A percentile compares a stretch with the other conserved stretches of the same genome.
phyloP scores from a whole-genome alignment of 1,140 invertebrate species.

The Psilanteris sp. region DNA sequence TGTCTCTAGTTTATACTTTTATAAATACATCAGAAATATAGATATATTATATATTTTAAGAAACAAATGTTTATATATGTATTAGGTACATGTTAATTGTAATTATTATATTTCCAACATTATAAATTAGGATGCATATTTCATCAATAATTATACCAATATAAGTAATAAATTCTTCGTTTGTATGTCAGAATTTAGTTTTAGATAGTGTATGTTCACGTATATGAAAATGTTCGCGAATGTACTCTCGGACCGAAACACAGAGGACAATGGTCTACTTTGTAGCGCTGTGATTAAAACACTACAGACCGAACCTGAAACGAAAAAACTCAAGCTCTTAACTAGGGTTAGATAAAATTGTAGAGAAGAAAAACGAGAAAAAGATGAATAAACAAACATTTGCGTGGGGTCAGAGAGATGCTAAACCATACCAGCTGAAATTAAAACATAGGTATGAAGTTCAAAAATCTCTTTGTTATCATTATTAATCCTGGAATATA shows the following conservation, averaged over 20 bases:
- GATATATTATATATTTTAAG: no score
- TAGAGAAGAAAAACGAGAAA: slow-evolving; percentile 47
- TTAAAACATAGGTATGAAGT: slow-evolving; percentile 60
- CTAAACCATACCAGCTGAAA: slow-evolving; percentile 49
- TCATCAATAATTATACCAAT: no score
- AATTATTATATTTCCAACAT: no score
- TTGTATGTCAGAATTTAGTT: slow-evolving; percentile 16
- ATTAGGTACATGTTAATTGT: no score
- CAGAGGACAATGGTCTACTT: slow-evolving; percentile 77
- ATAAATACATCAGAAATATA: no score
- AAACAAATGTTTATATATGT: no score
- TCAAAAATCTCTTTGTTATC: slow-evolving; percentile 63
- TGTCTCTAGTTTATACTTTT: no score
- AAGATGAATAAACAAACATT: slow-evolving; percentile 64
- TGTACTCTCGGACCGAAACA: slow-evolving; percentile 73
- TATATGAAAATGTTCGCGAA: slow-evolving; percentile 64
- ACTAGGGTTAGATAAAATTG: slow-evolving; percentile 61
- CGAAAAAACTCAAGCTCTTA: slow-evolving; percentile 54
- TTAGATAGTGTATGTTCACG: slow-evolving; percentile 29
- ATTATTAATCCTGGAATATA: slow-evolving; percentile 55
- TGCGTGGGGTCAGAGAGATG: slow-evolving; percentile 41
- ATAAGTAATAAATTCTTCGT: slow-evolving; percentile 28
- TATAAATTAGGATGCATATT: no score
- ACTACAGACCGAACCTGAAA: slow-evolving; percentile 69
- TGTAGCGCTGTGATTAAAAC: slow-evolving; percentile 78